Percentiles rank a stretch among this genome's conserved stretches.
These are phyloP conservation scores for Porites divaricata DNA, from an alignment of 92 coral and sea anemone species.

Conservation along the genomic window DNA sequence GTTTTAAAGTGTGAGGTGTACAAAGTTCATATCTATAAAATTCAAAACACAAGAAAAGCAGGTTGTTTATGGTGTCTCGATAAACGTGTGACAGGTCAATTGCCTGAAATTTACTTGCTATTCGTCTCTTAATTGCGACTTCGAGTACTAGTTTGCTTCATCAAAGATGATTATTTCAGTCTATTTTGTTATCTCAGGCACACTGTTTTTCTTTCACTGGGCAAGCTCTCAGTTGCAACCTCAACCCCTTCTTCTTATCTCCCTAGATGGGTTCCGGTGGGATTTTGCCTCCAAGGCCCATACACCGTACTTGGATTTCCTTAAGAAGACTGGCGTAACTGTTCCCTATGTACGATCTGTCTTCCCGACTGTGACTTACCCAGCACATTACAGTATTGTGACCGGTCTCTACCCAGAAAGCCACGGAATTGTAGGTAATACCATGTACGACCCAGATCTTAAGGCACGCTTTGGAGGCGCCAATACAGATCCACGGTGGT, in stretches of 20 bases:
- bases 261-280: constrained; percentile 95
- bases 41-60: no score
- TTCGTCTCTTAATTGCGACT: no score
- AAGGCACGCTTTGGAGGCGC: constrained; percentile 65
- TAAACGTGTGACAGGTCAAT: no score
- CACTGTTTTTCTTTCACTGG: neutral
- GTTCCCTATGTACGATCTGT: constrained; percentile 77
- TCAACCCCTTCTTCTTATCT: constrained; percentile 76
- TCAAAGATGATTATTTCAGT: neutral
- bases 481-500: constrained; percentile 85
- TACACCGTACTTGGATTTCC: constrained; percentile 82
- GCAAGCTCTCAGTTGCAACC: neutral
- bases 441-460: constrained; percentile 83
- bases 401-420: constrained; percentile 91
- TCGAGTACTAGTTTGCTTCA: no score
- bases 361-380: constrained; percentile 85
- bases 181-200: neutral
- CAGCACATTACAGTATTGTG: constrained; percentile 83
- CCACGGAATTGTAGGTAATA: constrained; percentile 88
- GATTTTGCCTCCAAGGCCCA: constrained; percentile 72
- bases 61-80: no score
- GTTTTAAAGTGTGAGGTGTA: no score
- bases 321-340: constrained; percentile 76
- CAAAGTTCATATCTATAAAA: no score
- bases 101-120: no score